Evolutionary conservation across 1,140 invertebrate genomes (phyloP).

Genomic region (Pollicipes pollicipes): DNA sequence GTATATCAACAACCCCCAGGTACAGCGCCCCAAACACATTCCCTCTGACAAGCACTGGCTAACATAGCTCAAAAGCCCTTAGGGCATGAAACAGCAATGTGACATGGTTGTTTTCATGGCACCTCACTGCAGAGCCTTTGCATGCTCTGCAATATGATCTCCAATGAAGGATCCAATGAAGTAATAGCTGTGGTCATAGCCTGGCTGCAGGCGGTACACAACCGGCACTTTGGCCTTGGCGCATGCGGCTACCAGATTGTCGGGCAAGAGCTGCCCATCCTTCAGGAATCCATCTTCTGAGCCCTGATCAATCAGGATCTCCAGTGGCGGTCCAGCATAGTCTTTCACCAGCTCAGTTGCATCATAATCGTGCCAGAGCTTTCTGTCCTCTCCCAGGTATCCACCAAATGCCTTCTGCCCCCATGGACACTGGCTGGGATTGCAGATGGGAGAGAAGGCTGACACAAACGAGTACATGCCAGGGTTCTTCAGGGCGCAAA

Average conservation of each 20-base stretch:
- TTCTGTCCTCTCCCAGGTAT: slow-evolving; percentile 54
- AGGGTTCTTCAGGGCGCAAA: slow-evolving; percentile 81
- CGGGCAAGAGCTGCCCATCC: slow-evolving; percentile 59
- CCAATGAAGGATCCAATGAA: slow-evolving; percentile 84
- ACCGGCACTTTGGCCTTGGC: slow-evolving; percentile 48
- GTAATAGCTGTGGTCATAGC: slow-evolving; percentile 92
- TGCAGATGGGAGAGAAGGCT: slow-evolving; percentile 91
- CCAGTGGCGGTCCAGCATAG: slow-evolving; percentile 65
- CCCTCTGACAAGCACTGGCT: no score
- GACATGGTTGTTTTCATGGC: no score
- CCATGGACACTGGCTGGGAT: slow-evolving; percentile 70
- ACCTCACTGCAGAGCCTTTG: slow-evolving; percentile 31
- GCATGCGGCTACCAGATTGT: slow-evolving; percentile 60
- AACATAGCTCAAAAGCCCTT: no score
- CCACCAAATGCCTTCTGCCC: slow-evolving; percentile 68
- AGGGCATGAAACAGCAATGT: no score
- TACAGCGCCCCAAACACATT: no score
- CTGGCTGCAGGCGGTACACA: slow-evolving; percentile 57
- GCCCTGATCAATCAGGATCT: slow-evolving; percentile 82
- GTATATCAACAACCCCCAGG: no score
- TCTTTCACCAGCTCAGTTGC: slow-evolving; percentile 60
- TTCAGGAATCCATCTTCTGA: slow-evolving; percentile 62
- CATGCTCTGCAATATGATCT: slow-evolving; percentile 83
- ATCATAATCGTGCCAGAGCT: slow-evolving; percentile 71
- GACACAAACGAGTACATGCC: slow-evolving; percentile 75